Evolutionary conservation across 2,113 vertebrate genomes (phyloP), one percentile per base, ranked within the genome.

Genomic region (Cyanocitta stelleri): DNA sequence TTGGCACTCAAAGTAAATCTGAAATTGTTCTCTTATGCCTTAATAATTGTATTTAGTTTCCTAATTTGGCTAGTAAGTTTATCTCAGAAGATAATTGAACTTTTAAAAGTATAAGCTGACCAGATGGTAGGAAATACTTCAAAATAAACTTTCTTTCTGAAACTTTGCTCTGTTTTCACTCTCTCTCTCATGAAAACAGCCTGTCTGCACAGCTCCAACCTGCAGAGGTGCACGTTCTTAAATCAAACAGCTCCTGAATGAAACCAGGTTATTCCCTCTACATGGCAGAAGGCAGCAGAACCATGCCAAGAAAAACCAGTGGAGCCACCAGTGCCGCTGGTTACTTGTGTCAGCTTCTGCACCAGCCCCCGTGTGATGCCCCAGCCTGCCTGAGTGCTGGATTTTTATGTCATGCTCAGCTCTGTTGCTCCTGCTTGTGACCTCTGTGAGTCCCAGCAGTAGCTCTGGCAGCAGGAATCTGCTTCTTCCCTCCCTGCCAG

Each of bases 31-130:
- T 96, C 73, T 89, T 71, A 90, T 71, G 76, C 54, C 90, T 81
- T 93, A 93, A 96, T 94, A 94, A 94, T 84, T 92, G 73, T 93
- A 85, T 84, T 97, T 93, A 75, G 73, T 95, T 96, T 94, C 95
- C 80, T 95, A 89, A 90, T 96, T 95, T 96, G 86, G 64, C 83
- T 78, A 63, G 79, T 91, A 90, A 89, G 49, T 94, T 93, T 95
- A 96, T 95, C 83, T 95, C 79, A 32, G 67, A 95, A 97, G 88
- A 96, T 91, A 93, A 92, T 87, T 92, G 85, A 95, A 95, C 64
- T 94, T 92, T 78, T 81, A 85, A 87, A 92, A 84, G 43, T 55
- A 75, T 84, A 89, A 87, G 72, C 73, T 66, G 56, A 72, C 44
- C 73, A 90, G 95, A 86, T 9, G 66, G 80, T 74, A 90, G 46